Percentiles rank a stretch among this genome's conserved stretches.
Evolutionary conservation across 2,113 vertebrate genomes (phyloP).

Genomic region (Seriola dumerili): DNA sequence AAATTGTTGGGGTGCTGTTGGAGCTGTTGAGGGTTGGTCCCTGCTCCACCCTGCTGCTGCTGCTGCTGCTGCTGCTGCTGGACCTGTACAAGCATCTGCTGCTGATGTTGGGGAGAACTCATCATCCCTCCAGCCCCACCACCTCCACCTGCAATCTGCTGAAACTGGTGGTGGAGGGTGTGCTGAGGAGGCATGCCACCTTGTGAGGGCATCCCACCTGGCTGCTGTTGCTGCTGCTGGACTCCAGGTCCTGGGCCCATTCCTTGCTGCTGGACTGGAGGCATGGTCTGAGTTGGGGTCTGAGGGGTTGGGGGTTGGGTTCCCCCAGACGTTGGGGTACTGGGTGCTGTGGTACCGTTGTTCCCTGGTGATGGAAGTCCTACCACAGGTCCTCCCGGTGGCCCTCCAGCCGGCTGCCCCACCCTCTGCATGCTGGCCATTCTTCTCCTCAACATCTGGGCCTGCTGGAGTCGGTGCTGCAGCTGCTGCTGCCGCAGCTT

Average conservation of each 20-base stretch:
- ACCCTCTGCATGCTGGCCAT: constrained; percentile 98
- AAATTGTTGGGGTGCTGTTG: constrained; percentile 86
- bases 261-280: constrained; percentile 71
- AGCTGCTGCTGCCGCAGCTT: constrained; percentile 97
- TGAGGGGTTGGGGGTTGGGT: constrained; percentile 93
- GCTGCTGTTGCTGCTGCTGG: constrained; percentile 68
- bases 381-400: constrained; percentile 72
- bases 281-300: constrained; percentile 86
- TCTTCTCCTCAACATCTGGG: constrained; percentile 95
- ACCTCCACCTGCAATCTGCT: constrained; percentile 84
- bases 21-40: constrained; percentile 82
- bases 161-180: constrained; percentile 89
- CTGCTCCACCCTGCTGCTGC: constrained; percentile 71
- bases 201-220: constrained; percentile 61
- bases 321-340: constrained; percentile 91
- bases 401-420: constrained; percentile 85
- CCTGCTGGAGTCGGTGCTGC: constrained; percentile 97
- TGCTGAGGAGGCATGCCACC: constrained; percentile 89
- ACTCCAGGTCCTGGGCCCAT: constrained; percentile 70
- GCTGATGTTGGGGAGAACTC: constrained; percentile 83
- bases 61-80: constrained; percentile 74
- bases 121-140: constrained; percentile 84
- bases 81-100: constrained; percentile 79
- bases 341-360: constrained; percentile 84
- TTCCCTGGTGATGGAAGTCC: constrained; percentile 92